Percentiles rank a stretch among this genome's conserved stretches.
Evolutionary conservation across 1,140 invertebrate genomes (phyloP).

Genomic region (Drosophila seguyi): DNA sequence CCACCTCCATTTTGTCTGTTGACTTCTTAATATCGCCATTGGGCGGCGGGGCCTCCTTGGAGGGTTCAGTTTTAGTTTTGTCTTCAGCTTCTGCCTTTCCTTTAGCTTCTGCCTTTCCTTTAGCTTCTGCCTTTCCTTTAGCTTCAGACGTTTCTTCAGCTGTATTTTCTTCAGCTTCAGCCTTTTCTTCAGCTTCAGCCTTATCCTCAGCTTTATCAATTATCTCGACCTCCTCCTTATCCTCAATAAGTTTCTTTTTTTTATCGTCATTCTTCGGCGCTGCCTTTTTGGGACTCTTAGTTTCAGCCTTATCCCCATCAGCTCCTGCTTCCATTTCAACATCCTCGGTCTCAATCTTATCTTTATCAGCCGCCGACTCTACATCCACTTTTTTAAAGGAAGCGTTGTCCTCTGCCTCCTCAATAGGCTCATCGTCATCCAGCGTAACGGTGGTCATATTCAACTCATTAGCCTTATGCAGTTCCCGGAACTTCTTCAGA

Average conservation of each 20-base stretch:
- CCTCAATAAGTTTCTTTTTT: slow-evolving; percentile 4
- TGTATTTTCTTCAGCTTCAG: no score
- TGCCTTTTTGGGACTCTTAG: not conserved
- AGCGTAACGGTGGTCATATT: slow-evolving; percentile 80
- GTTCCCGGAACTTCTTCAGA: slow-evolving; percentile 70
- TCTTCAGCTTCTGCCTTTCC: slow-evolving; percentile 2
- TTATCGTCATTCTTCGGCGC: not conserved
- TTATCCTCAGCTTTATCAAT: not conserved
- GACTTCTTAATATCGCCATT: slow-evolving; percentile 42
- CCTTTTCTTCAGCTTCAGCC: no score
- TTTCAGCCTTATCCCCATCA: not conserved
- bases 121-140: no score
- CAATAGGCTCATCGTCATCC: slow-evolving; percentile 69
- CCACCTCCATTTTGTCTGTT: slow-evolving; percentile 56
- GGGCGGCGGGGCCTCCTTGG: slow-evolving; percentile 35
- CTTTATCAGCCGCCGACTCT: slow-evolving; percentile 6
- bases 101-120: not conserved
- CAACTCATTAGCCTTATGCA: slow-evolving; percentile 65
- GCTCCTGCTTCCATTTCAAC: slow-evolving; percentile 6
- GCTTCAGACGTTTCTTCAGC: no score
- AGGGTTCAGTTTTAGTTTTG: not conserved
- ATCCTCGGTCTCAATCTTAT: slow-evolving; percentile 11
- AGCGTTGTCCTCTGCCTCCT: slow-evolving; percentile 23
- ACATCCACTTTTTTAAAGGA: not conserved
- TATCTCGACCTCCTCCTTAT: not conserved